A percentile compares a stretch with the other conserved stretches of the same genome.
Conservation (phyloP, 2,888 invertebrate species). For the Criorhina ranunculi region DNA sequence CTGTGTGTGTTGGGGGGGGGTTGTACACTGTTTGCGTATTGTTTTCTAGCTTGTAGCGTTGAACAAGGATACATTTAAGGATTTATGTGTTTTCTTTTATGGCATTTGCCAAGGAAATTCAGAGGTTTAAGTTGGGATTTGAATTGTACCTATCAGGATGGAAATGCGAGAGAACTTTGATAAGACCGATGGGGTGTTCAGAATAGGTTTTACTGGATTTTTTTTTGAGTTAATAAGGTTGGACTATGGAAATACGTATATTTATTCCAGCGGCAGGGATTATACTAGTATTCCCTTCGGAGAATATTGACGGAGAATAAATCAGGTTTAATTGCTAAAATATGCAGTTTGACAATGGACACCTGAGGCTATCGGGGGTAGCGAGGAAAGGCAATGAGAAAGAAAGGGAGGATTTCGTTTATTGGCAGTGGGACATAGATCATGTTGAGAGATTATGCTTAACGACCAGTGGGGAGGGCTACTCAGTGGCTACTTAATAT, state of each 20-base stretch:
- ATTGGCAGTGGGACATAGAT: constrained; percentile 1
- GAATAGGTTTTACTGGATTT: background rate
- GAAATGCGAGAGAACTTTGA: constrained; percentile 55
- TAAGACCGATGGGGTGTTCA: constrained; percentile 39
- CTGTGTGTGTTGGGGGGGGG: constrained; percentile 4
- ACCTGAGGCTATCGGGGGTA: constrained; percentile 15
- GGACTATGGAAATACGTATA: constrained; percentile 20
- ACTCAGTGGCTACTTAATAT: background rate
- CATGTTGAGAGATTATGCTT: background rate
- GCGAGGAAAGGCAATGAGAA: background rate
- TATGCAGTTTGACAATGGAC: constrained; percentile 53
- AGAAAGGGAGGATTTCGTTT: constrained; percentile 24
- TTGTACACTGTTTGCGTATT: constrained; percentile 44
- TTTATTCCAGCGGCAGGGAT: constrained; percentile 25
- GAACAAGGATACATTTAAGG: constrained; percentile 54
- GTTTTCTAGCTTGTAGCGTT: constrained; percentile 58
- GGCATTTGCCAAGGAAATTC: constrained; percentile 54
- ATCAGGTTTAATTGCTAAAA: constrained; percentile 71
- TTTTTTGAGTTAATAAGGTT: constrained; percentile 37
- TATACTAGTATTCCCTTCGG: constrained; percentile 20
- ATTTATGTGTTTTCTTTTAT: constrained; percentile 69
- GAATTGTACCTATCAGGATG: constrained; percentile 56
- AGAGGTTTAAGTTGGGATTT: constrained; percentile 60
- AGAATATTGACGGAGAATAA: constrained; percentile 62
- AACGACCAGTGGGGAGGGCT: background rate